phyloP scores from a whole-genome alignment of 2,888 invertebrate species.

The Drosophila ustulata region DNA sequence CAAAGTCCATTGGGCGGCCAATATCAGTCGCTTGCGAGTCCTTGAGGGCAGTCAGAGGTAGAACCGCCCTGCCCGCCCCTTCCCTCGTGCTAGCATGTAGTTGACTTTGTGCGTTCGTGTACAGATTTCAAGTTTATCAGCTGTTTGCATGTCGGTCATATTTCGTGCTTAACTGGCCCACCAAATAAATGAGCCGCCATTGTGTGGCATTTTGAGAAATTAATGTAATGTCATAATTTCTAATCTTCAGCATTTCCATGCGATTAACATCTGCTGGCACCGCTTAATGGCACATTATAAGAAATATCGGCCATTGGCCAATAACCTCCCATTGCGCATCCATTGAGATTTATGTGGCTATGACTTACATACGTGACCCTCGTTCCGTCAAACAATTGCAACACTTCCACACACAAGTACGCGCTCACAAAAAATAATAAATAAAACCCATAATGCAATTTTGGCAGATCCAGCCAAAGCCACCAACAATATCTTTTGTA shows the following conservation, averaged over 20 bases:
- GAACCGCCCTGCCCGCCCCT: neutral
- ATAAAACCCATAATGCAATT: slow-evolving; percentile 52
- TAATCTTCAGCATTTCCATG: slow-evolving; percentile 79
- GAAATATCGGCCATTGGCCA: slow-evolving; percentile 55
- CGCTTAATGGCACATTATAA: slow-evolving; percentile 68
- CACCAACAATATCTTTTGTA: neutral
- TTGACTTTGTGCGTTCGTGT: slow-evolving; percentile 56
- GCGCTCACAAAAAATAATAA: slow-evolving; percentile 3
- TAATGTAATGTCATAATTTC: slow-evolving; percentile 79
- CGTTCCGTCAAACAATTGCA: slow-evolving; percentile 29
- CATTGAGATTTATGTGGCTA: slow-evolving; percentile 40
- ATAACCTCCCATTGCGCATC: slow-evolving; percentile 36
- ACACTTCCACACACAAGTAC: slow-evolving; percentile 19
- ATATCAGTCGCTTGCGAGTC: slow-evolving; percentile 39
- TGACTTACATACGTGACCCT: slow-evolving; percentile 49
- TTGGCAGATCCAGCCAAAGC: slow-evolving; percentile 14
- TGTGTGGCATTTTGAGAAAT: slow-evolving; percentile 59
- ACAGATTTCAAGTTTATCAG: slow-evolving; percentile 70
- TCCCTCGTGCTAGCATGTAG: slow-evolving; percentile 21
- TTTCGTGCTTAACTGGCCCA: slow-evolving; percentile 65
- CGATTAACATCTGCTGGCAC: slow-evolving; percentile 75
- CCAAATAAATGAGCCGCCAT: slow-evolving; percentile 56
- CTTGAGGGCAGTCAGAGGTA: slow-evolving; percentile 34
- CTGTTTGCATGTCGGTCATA: slow-evolving; percentile 68
- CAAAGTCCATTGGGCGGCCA: slow-evolving; percentile 55